Conservation (phyloP, 1,140 invertebrate genomes). For the Meloidogyne hapla region DNA sequence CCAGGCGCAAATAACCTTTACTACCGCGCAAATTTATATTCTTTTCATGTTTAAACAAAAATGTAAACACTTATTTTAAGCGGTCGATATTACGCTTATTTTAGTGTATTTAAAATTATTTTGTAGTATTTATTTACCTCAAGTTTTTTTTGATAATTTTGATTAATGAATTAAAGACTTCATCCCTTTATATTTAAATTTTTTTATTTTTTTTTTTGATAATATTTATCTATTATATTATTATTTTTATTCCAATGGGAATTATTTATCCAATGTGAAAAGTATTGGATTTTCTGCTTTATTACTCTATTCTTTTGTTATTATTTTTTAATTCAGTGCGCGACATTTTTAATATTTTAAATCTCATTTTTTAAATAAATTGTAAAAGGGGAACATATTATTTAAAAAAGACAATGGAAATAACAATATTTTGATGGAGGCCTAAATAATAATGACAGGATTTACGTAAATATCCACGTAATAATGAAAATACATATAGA, state of each 20-base stretch:
- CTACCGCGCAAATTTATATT: slow-evolving; percentile 2
- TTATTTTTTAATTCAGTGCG: not conserved
- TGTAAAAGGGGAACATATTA: not conserved
- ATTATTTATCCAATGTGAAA: not conserved
- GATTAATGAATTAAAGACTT: too few species aligned
- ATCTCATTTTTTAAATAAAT: not conserved
- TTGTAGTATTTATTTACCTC: not conserved
- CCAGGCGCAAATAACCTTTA: not conserved
- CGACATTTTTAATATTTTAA: not conserved
- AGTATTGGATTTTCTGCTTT: not conserved
- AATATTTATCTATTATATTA: not conserved
- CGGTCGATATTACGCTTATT: slow-evolving; percentile 2
- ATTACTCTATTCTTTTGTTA: not conserved
- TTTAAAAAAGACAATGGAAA: not conserved
- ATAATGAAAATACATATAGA: too few species aligned
- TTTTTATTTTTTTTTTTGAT: too few species aligned
- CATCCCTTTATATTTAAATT: too few species aligned
- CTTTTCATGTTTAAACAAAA: not conserved
- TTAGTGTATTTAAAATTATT: not conserved
- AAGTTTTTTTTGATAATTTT: too few species aligned
- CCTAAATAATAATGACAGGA: not conserved
- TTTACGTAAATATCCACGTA: not conserved
- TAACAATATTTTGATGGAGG: not conserved
- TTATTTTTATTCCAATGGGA: not conserved
- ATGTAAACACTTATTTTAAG: not conserved